Evolutionary conservation across 2,797 vertebrate genomes (phyloP), one percentile per base, ranked within the genome.

Genomic region (Paedocypris micromegethes): DNA sequence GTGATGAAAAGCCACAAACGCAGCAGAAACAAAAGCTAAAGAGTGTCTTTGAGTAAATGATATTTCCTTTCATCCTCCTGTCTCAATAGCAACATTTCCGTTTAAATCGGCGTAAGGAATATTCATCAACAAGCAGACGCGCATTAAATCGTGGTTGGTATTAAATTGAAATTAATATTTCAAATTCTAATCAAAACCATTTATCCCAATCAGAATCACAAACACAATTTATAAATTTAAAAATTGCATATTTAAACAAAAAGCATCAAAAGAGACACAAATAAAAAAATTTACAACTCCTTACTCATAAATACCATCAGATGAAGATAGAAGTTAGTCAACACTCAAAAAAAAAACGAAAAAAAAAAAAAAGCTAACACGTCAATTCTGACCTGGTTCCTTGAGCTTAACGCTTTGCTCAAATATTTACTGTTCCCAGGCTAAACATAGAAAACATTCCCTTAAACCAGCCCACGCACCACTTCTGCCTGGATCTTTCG

Each of bases 401-500:
- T n/a, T 6, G n/a, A 9, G 2, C 46, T 4, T 64, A 40, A 53
- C 0, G 46, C 39, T 56, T 48, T 41, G 44, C 42, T 38, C 6
- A 44, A 9, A n/a, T 49, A 49, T 49, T 66, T 66, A 66, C 9
- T 40, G 45, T 9, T 56, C 38, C 38, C 54, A 6, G 9, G 46
- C 45, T 39, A 66, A 43, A 9, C 5, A 46, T 47, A 61, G 51
- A 42, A 66, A 57, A 66, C 72, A 56, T 64, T 62, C 38, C 50
- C 9, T 59, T 54, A 60, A 73, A 64, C 59, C 63, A 66, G 69
- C 52, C 59, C 49, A 41, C 40, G 3, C 53, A 8, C 51, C 54
- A 9, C 50, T 37, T 57, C 43, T 52, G 50, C 59, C 67, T 55
- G 7, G 51, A 72, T 66, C 59, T 52, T 60, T 59, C 67, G 51